These are phyloP conservation scores for Acanthiza pusilla DNA, from an alignment of 2,797 vertebrate species.

Conservation along the genomic window DNA sequence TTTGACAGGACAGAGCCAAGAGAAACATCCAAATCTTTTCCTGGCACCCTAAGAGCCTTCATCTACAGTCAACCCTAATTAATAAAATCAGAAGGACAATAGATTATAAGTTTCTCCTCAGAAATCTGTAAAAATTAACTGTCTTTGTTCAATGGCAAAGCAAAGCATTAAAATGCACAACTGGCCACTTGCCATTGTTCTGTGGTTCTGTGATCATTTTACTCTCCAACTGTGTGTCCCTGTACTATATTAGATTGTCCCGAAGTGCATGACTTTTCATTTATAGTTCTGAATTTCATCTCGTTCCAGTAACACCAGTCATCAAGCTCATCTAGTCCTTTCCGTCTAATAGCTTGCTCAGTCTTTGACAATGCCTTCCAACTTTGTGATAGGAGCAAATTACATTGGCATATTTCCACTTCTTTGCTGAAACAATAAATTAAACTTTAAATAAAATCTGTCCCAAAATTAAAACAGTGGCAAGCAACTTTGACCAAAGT, in stretches of 20 bases:
- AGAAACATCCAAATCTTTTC: neutral
- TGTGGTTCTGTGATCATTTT: slow-evolving; percentile 6
- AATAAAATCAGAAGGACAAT: neutral
- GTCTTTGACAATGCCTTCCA: slow-evolving; percentile 1
- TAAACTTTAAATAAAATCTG: neutral
- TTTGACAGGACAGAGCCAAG: neutral
- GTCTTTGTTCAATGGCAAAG: neutral
- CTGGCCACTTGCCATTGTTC: neutral
- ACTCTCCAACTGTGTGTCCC: neutral
- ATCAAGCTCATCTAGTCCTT: slow-evolving; percentile 2
- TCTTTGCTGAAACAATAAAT: neutral
- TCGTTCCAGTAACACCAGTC: neutral
- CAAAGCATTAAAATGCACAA: neutral
- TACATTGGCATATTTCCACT: neutral
- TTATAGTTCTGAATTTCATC: slow-evolving; percentile 19
- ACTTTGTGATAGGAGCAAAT: slow-evolving; percentile 21
- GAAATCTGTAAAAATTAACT: slow-evolving; percentile 4
- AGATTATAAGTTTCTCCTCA: neutral
- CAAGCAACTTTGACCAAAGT: neutral
- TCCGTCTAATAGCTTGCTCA: neutral
- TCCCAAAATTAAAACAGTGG: neutral
- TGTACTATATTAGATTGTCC: neutral
- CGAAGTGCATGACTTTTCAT: slow-evolving; percentile 33
- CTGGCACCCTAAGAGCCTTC: neutral
- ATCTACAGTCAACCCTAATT: neutral